Evolutionary conservation across 2,888 invertebrate genomes (phyloP).

Genomic region (Drosophila percnosoma): DNA sequence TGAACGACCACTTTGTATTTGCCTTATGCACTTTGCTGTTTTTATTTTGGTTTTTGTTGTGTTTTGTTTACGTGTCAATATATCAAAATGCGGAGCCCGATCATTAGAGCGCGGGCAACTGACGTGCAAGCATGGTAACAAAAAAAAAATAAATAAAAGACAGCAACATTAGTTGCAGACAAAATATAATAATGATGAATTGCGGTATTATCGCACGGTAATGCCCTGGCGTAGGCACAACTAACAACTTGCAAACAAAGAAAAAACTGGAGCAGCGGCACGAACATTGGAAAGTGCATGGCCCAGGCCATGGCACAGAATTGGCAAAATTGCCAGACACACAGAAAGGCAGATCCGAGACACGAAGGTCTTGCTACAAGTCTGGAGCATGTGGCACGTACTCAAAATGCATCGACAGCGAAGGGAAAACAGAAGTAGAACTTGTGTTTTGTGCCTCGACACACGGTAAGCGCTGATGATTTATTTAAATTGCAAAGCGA

Average conservation of each 20-base stretch:
- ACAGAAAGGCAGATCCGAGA: constrained; percentile 14
- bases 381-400: constrained; percentile 53
- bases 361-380: constrained; percentile 42
- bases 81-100: constrained; percentile 75
- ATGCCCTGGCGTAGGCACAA: constrained; percentile 60
- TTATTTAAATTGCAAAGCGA: constrained; percentile 82
- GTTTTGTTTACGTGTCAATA: constrained; percentile 66
- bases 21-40: constrained; percentile 20
- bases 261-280: constrained; percentile 71
- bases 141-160: constrained; percentile 18
- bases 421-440: constrained; percentile 30
- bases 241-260: constrained; percentile 24
- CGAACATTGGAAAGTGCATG: constrained; percentile 71
- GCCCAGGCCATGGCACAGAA: constrained; percentile 17
- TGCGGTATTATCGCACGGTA: constrained; percentile 80
- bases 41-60: constrained; percentile 11
- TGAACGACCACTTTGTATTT: constrained; percentile 47
- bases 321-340: constrained; percentile 65
- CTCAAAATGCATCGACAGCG: constrained; percentile 74
- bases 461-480: constrained; percentile 72
- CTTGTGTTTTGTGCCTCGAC: constrained; percentile 15
- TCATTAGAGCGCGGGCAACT: constrained; percentile 60
- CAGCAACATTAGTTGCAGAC: constrained; percentile 38
- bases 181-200: constrained; percentile 82
- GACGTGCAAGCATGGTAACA: constrained; percentile 46